Evolutionary conservation across 2,113 vertebrate species (phyloP).

Genomic region (Sphaerodactylus townsendi): DNA sequence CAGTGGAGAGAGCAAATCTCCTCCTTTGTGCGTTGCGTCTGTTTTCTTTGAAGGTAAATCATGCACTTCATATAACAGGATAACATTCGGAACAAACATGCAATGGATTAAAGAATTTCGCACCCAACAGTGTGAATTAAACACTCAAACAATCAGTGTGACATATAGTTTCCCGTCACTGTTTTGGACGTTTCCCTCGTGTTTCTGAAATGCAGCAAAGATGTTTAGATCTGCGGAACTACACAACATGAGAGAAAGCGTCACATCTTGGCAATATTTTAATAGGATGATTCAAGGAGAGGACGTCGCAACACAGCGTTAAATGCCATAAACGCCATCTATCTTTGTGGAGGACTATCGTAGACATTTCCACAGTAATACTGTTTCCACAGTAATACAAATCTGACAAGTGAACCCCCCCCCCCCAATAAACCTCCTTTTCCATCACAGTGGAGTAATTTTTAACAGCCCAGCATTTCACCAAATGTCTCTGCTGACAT

Average conservation of each 20-base stretch:
- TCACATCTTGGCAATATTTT: slow-evolving; percentile 3
- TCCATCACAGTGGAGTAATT: slow-evolving; percentile 32
- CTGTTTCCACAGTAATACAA: neutral
- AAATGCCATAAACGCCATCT: neutral
- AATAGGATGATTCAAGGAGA: neutral
- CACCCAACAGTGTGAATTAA: slow-evolving; percentile 66
- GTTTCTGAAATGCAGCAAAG: slow-evolving; percentile 30
- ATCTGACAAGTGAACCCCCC: slow-evolving; percentile 19
- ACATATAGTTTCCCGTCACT: slow-evolving; percentile 55
- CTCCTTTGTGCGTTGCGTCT: slow-evolving; percentile 84
- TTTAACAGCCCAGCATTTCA: slow-evolving; percentile 25
- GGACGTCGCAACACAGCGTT: neutral
- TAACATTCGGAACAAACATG: slow-evolving; percentile 60
- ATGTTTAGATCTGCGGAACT: neutral
- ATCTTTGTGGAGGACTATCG: neutral
- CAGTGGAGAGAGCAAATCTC: slow-evolving; percentile 76
- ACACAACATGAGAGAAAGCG: neutral
- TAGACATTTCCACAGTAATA: accelerated
- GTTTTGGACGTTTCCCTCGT: slow-evolving; percentile 26
- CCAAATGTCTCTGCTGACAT: slow-evolving; percentile 48
- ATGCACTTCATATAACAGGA: slow-evolving; percentile 71
- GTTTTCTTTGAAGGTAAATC: slow-evolving; percentile 88
- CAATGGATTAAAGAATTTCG: slow-evolving; percentile 49
- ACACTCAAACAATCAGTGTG: slow-evolving; percentile 26
- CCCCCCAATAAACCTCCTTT: slow-evolving; percentile 29